These are phyloP conservation scores for Noctua janthe DNA, from an alignment of 2,888 invertebrate genomes.

Conservation along the genomic window DNA sequence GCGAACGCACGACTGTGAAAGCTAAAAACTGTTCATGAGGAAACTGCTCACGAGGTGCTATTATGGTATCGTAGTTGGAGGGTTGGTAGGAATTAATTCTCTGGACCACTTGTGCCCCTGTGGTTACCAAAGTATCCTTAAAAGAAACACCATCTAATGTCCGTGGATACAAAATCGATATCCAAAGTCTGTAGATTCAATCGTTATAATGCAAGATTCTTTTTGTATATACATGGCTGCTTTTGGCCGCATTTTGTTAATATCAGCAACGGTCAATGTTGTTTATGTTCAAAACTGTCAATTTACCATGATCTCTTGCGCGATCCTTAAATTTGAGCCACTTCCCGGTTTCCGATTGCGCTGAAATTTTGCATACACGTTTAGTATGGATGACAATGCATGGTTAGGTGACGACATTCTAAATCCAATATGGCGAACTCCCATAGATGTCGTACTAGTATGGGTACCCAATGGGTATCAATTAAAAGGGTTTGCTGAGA, in stretches of 20 bases:
- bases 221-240: neutral
- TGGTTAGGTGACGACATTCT: too few species aligned
- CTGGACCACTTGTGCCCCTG: neutral
- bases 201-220: neutral
- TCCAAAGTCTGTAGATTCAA: neutral
- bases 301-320: neutral
- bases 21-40: conserved; percentile 36
- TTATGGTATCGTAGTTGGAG: neutral
- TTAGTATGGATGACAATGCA: too few species aligned
- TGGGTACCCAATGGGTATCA: too few species aligned
- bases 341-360: too few species aligned
- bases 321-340: too few species aligned
- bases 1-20: conserved; percentile 46
- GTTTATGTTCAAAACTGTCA: neutral
- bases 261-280: neutral
- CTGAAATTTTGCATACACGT: too few species aligned
- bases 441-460: too few species aligned
- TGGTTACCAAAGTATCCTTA: neutral
- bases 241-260: neutral
- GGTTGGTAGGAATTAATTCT: neutral
- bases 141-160: neutral
- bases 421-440: too few species aligned
- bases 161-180: neutral
- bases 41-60: conserved; percentile 41
- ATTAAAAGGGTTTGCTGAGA: too few species aligned